Conservation (phyloP, 2,888 invertebrate species). For the Willowsia nigromaculata region DNA sequence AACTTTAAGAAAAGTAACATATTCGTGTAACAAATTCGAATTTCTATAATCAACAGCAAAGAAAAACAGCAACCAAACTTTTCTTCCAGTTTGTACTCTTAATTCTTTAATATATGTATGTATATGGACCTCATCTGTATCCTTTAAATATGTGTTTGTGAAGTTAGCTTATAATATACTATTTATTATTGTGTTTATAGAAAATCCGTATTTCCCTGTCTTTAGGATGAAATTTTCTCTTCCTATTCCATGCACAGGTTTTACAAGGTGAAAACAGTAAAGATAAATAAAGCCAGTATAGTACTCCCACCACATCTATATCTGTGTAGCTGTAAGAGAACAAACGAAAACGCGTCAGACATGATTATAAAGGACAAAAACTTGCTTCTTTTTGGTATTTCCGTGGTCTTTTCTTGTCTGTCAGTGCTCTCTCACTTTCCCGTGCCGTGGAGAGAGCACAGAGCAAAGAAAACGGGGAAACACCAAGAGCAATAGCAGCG, state of each 20-base stretch:
- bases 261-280: background rate
- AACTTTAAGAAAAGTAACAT: too few species aligned
- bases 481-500: background rate
- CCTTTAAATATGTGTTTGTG: too few species aligned
- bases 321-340: background rate
- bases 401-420: conserved; percentile 56
- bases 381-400: conserved; percentile 49
- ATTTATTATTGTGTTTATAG: too few species aligned
- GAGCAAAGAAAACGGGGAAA: background rate
- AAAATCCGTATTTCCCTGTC: background rate
- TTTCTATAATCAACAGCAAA: too few species aligned
- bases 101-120: too few species aligned
- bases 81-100: too few species aligned
- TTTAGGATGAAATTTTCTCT: background rate
- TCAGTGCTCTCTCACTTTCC: conserved; percentile 45
- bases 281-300: background rate
- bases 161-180: too few species aligned
- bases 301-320: background rate
- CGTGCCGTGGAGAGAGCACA: background rate
- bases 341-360: conserved; percentile 17
- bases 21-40: too few species aligned
- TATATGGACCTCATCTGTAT: too few species aligned
- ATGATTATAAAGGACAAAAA: conserved; percentile 55
- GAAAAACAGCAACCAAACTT: too few species aligned
- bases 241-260: background rate